Evolutionary conservation across 2,797 vertebrate species (phyloP), one percentile per base, ranked within the genome.

Genomic region (Lophotriccus pileatus): DNA sequence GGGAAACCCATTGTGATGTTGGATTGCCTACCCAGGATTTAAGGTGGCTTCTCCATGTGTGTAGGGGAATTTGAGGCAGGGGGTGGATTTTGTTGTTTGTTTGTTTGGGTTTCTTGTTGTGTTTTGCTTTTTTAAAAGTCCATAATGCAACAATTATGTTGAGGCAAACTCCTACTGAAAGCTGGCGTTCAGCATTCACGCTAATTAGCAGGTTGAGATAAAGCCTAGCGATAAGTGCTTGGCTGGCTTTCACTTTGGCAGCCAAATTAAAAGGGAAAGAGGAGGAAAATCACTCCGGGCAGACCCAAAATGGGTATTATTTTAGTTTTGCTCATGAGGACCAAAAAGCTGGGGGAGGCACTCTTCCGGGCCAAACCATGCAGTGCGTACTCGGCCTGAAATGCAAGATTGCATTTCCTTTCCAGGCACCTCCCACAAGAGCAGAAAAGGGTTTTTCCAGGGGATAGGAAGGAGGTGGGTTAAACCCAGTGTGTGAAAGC

Each of bases 131-230:
- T 93, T 88, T 8, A 39, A 56, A 93, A 75, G 55, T 69, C 66
- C 76, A 80, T 81, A 89, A 93, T 67, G 80, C 80, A 78, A 73
- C 89, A 87, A 89, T 95, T 95, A 92, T 3, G 11, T 43, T 91
- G 94, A 77, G 91, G 89, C 41, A 91, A 89, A 86, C 84, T 91
- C 87, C 94, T 53, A 93, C 70, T 69, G 94, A 55, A 88, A 91
- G 83, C 4, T 5, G 62, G 79, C 22, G 7, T 41, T 9, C 39
- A 75, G 79, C 73, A 32, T 59, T 78, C 75, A 69, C 7, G 0
- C 79, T 96, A 96, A 97, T 96, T 92, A 96, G 91, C 93, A 88
- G 91, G 87, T 95, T 91, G 91, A 95, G 93, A 89, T 95, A 90
- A 94, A 93, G 92, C 84, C 89, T 87, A 77, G 70, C 0, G 77